Evolutionary conservation across 2,113 vertebrate species (phyloP).

Genomic region (Sturnira hondurensis): DNA sequence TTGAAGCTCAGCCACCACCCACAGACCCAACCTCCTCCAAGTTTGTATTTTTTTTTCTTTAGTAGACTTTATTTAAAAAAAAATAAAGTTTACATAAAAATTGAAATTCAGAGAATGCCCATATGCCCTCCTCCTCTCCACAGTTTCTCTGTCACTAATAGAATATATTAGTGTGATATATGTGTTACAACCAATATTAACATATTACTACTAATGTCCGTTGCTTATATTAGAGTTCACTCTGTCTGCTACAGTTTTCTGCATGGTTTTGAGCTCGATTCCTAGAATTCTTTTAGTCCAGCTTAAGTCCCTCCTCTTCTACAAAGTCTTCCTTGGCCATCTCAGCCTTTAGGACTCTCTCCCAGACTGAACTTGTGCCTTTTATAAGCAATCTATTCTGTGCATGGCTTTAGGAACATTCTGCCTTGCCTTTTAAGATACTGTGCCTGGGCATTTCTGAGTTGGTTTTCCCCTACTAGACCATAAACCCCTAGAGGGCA

Average conservation of each 20-base stretch:
- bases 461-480: background rate
- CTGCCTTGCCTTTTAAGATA: background rate
- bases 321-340: background rate
- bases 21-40: background rate
- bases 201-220: background rate
- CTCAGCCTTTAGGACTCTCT: background rate
- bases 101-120: background rate
- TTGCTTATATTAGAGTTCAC: background rate
- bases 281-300: background rate
- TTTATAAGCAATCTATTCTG: background rate
- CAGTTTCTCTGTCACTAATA: background rate
- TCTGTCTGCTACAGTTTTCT: background rate
- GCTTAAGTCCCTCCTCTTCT: background rate
- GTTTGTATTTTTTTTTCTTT: background rate
- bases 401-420: background rate
- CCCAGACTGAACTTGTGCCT: background rate
- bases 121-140: background rate
- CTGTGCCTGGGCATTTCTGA: no score
- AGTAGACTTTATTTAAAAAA: background rate
- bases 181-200: no score
- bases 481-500: background rate
- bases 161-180: no score
- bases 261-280: background rate
- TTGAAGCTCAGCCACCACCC: background rate
- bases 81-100: background rate